Conservation (phyloP, 2,113 vertebrate species). For the Bombycilla garrulus region DNA sequence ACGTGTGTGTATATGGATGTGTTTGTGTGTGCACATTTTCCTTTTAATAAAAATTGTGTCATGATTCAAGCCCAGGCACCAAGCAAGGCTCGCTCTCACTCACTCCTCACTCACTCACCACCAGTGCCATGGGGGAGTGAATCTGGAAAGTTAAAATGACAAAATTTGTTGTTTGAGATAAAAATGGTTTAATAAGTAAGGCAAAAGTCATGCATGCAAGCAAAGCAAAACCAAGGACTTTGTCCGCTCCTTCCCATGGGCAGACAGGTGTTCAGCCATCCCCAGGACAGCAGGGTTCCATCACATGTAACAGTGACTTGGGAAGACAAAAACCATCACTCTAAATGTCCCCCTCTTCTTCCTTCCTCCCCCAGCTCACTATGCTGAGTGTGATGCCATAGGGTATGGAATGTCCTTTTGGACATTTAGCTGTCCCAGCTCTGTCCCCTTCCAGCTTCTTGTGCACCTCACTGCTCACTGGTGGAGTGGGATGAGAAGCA, state of each 20-base stretch:
- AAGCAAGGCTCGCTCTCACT: too few species aligned
- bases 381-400: neutral
- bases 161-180: neutral
- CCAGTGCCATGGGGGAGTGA: neutral
- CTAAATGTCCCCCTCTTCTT: neutral
- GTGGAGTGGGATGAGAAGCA: neutral
- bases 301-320: neutral
- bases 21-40: neutral
- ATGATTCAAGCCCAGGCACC: neutral
- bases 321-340: fast-evolving
- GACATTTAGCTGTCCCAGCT: neutral
- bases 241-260: too few species aligned
- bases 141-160: neutral
- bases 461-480: fast-evolving
- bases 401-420: neutral
- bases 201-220: neutral
- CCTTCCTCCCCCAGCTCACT: neutral
- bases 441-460: neutral
- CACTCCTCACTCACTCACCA: neutral
- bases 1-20: too few species aligned
- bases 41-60: neutral
- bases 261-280: neutral
- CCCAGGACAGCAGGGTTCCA: neutral
- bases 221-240: neutral
- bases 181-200: neutral